Conservation (phyloP, 2,888 invertebrate genomes). For the Platycheirus rosarum region DNA sequence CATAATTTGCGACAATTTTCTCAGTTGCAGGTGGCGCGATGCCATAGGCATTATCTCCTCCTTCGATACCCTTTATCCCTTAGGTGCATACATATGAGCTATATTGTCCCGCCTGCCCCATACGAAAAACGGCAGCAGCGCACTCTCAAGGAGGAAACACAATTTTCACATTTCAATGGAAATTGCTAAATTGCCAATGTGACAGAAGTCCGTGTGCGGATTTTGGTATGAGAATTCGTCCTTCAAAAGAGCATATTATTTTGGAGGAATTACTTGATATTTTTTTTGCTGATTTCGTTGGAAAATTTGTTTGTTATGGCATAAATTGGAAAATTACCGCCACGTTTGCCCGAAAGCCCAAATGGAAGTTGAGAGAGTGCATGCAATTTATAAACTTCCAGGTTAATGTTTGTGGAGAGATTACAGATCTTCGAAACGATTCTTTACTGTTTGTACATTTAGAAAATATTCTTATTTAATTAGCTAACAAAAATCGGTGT, state of each 20-base stretch:
- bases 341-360: too few relatives aligned
- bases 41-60: constrained; percentile 65
- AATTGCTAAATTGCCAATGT: constrained; percentile 68
- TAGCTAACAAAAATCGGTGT: too few relatives aligned
- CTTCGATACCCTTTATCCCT: not conserved
- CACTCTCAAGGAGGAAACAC: constrained; percentile 29
- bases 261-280: not conserved
- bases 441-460: too few relatives aligned
- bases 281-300: constrained; percentile 4
- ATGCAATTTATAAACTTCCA: too few relatives aligned
- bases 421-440: too few relatives aligned
- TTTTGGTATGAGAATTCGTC: constrained; percentile 8
- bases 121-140: not conserved
- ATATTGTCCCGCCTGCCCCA: too few relatives aligned
- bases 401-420: too few relatives aligned
- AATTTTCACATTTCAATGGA: constrained; percentile 72
- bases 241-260: not conserved
- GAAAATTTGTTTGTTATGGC: constrained; percentile 12
- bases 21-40: constrained; percentile 65
- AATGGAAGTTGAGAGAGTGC: too few relatives aligned
- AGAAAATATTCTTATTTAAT: too few relatives aligned
- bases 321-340: constrained; percentile 25
- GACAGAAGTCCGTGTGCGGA: constrained; percentile 32
- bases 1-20: constrained; percentile 73
- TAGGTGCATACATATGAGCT: too few relatives aligned